Conservation (phyloP, 2,113 vertebrate genomes). For the Pedionomus torquatus region DNA sequence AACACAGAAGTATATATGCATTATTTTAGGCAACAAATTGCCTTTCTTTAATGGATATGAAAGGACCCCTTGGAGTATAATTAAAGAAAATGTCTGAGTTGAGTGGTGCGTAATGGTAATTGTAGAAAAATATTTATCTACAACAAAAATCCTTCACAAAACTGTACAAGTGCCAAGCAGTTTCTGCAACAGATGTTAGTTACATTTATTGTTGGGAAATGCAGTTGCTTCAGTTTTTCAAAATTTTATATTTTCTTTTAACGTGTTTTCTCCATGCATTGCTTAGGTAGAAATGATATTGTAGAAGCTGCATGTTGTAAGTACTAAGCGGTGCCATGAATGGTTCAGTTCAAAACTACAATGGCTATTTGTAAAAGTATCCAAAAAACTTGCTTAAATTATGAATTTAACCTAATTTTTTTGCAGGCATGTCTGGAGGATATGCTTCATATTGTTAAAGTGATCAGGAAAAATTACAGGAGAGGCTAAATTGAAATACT, state of each 20-base stretch:
- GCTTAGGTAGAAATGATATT: neutral
- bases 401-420: conserved; percentile 47
- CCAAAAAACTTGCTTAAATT: conserved; percentile 18
- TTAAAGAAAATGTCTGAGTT: conserved; percentile 10
- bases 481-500: conserved; percentile 39
- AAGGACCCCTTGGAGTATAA: neutral
- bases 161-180: conserved; percentile 61
- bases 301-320: neutral
- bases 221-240: conserved; percentile 52
- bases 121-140: conserved; percentile 53
- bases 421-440: conserved; percentile 21
- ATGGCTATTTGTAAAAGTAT: neutral
- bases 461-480: conserved; percentile 34
- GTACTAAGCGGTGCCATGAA: neutral
- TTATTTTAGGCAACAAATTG: conserved; percentile 13
- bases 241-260: conserved; percentile 1
- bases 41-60: conserved; percentile 5
- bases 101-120: conserved; percentile 11
- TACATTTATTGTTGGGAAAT: conserved; percentile 56
- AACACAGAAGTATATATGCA: neutral
- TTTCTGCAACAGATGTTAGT: conserved; percentile 75
- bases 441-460: conserved; percentile 51
- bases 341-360: conserved; percentile 11
- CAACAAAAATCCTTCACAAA: conserved; percentile 42
- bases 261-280: conserved; percentile 8